A percentile compares a stretch with the other conserved stretches of the same genome.
Conservation (phyloP, 2,113 vertebrate genomes). For the Gymnogyps californianus region DNA sequence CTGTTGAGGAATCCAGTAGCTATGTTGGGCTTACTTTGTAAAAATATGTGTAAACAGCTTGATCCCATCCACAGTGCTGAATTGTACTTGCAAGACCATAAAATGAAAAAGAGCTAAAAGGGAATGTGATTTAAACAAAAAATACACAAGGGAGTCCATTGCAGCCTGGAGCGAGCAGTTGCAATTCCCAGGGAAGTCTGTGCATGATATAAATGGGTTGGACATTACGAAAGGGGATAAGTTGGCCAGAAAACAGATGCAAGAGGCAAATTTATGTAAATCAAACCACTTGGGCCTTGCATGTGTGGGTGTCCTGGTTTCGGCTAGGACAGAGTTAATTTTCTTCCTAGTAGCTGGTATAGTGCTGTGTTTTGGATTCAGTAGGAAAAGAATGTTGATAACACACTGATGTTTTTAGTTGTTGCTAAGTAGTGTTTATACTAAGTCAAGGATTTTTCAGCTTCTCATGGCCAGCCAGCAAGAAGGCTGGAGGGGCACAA, state of each 20-base stretch:
- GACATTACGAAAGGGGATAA: not conserved
- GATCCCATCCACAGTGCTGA: not conserved
- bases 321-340: no score
- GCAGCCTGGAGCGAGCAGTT: not conserved
- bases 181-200: not conserved
- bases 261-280: not conserved
- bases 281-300: not conserved
- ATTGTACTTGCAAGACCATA: not conserved
- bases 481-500: no score
- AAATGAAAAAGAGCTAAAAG: not conserved
- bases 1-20: not conserved
- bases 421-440: no score
- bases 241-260: not conserved
- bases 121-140: not conserved
- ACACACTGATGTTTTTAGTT: no score
- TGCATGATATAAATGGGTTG: not conserved
- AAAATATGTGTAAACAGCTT: not conserved
- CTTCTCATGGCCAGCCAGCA: no score
- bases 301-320: no score
- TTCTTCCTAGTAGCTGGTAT: no score
- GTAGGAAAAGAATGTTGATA: no score
- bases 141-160: not conserved
- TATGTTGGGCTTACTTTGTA: not conserved
- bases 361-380: no score
- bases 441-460: no score